These are phyloP conservation scores for Ceratothoa steindachneri DNA, from an alignment of 2,888 invertebrate species.

Conservation along the genomic window DNA sequence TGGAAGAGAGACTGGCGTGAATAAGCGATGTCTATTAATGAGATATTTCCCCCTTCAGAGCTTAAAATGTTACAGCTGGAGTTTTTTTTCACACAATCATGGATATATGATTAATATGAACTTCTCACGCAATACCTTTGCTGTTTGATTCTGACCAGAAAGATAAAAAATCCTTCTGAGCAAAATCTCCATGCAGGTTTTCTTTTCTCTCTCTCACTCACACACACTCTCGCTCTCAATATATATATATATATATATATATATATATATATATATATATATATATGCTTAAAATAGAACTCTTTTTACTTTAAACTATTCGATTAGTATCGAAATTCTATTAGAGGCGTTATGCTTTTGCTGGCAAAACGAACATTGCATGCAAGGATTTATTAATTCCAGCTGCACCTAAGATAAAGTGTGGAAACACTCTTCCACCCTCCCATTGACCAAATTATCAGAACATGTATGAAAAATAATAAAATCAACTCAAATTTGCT, in stretches of 20 bases:
- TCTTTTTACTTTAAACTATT: background rate
- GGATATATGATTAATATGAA: too few species aligned
- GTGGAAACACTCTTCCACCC: background rate
- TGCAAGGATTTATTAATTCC: background rate
- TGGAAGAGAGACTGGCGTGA: too few species aligned
- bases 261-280: constrained; percentile 12
- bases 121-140: too few species aligned
- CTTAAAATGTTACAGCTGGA: too few species aligned
- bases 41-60: too few species aligned
- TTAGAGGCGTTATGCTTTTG: background rate
- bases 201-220: too few species aligned
- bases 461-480: constrained; percentile 12
- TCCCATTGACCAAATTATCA: constrained; percentile 5
- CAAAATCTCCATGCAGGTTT: too few species aligned
- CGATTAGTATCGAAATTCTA: background rate
- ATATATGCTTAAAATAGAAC: background rate
- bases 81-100: too few species aligned
- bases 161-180: too few species aligned
- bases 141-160: too few species aligned
- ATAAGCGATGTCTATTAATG: too few species aligned
- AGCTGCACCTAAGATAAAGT: background rate
- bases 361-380: background rate
- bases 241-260: constrained; percentile 22
- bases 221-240: too few species aligned
- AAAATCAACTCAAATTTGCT: constrained; percentile 5